phyloP scores from a whole-genome alignment of 2,113 vertebrate species.

The Halichoerus grypus region DNA sequence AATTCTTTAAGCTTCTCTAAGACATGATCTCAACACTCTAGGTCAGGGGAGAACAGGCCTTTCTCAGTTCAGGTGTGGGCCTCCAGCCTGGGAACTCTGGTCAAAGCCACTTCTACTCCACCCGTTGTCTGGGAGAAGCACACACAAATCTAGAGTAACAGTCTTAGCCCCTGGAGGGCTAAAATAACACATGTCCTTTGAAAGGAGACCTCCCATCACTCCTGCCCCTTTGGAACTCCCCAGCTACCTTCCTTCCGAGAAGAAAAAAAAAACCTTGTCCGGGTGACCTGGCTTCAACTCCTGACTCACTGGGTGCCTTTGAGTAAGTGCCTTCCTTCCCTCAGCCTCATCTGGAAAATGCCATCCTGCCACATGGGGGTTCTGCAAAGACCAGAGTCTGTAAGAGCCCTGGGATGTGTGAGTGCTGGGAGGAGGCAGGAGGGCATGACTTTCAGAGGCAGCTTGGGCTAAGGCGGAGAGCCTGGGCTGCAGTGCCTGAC shows the following conservation, averaged over 20 bases:
- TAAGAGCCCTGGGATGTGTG: neutral
- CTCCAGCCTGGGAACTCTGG: neutral
- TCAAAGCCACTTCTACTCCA: neutral
- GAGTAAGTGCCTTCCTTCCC: neutral
- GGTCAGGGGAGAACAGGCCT: neutral
- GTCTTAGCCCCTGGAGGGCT: neutral
- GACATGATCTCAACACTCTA: neutral
- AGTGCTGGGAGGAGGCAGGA: accelerated
- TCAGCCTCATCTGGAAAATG: neutral
- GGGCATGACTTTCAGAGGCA: neutral
- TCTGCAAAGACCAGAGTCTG: neutral
- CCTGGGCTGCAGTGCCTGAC: neutral
- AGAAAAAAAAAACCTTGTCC: neutral
- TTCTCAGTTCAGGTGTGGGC: neutral
- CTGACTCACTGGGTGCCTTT: neutral
- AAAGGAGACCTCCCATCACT: neutral
- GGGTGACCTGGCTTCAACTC: neutral
- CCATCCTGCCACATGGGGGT: neutral
- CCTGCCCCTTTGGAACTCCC: neutral
- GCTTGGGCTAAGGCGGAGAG: neutral
- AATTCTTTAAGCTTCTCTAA: neutral
- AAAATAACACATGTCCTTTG: neutral
- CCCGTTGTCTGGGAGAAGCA: neutral
- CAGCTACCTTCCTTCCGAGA: neutral
- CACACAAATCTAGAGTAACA: neutral